A percentile compares a stretch with the other conserved stretches of the same genome.
Evolutionary conservation across 2,888 invertebrate genomes (phyloP).

Genomic region (Trachelus tabidus): DNA sequence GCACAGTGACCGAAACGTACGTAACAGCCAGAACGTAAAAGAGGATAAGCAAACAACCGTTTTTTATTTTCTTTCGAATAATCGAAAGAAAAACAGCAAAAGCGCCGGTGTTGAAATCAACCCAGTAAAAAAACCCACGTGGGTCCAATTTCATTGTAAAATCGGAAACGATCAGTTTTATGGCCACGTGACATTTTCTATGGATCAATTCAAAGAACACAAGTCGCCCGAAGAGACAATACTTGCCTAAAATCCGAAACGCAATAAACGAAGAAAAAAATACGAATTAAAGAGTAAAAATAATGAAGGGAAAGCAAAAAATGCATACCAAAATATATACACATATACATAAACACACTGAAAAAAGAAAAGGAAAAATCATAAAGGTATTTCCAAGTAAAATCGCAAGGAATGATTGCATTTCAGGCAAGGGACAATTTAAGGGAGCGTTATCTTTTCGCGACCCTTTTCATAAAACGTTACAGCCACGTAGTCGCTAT

Average conservation of each 20-base stretch:
- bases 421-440: slow-evolving; percentile 15
- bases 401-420: slow-evolving; percentile 7
- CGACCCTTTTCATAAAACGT: slow-evolving; percentile 22
- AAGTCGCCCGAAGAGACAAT: not conserved
- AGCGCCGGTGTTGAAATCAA: not conserved
- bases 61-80: not conserved
- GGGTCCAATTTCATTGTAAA: not conserved
- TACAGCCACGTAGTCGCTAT: slow-evolving; percentile 29
- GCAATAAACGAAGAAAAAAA: not conserved
- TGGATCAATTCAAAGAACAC: not conserved
- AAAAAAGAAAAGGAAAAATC: not conserved
- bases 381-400: not conserved
- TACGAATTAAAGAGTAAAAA: not conserved
- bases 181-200: not conserved
- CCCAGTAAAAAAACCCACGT: not conserved
- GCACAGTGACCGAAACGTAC: not conserved
- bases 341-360: not conserved
- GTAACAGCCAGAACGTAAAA: not conserved
- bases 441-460: slow-evolving; percentile 13
- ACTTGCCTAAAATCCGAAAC: not conserved
- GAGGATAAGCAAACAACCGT: not conserved
- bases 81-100: not conserved
- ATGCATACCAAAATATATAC: not conserved
- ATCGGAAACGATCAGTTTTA: not conserved
- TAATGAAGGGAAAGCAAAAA: not conserved